phyloP scores from a whole-genome alignment of 2,113 vertebrate genomes.

The Recurvirostra avosetta region DNA sequence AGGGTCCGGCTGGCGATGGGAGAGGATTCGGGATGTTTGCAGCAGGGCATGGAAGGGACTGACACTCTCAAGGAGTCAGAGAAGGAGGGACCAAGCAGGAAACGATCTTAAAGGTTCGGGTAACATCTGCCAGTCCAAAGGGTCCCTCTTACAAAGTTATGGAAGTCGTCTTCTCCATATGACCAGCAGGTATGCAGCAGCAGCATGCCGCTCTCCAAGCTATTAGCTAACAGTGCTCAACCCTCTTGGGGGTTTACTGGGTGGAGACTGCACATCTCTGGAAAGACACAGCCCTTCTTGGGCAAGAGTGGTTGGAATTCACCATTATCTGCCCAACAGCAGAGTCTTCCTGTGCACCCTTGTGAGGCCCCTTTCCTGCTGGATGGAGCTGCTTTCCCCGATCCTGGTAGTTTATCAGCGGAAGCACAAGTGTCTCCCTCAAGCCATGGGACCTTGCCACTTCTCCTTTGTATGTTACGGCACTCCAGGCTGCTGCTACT shows the following conservation, averaged over 20 bases:
- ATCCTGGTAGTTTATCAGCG: neutral
- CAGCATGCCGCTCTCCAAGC: rapidly evolving
- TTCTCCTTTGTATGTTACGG: rapidly evolving
- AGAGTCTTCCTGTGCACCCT: neutral
- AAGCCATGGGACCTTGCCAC: neutral
- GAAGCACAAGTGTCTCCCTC: neutral
- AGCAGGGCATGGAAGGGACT: neutral
- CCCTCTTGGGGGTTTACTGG: neutral
- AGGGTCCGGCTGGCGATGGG: rapidly evolving
- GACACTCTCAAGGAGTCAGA: neutral
- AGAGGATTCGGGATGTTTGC: neutral
- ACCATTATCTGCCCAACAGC: neutral
- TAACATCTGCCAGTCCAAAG: neutral
- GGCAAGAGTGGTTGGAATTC: neutral
- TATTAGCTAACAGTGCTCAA: rapidly evolving
- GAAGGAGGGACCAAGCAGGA: neutral
- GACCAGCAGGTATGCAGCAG: neutral
- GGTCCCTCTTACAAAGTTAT: neutral
- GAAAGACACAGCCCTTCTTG: neutral
- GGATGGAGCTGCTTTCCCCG: neutral
- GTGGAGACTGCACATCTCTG: neutral
- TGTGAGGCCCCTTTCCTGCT: slow-evolving; percentile 5
- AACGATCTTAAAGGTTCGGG: neutral
- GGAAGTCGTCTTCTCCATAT: too few species aligned
- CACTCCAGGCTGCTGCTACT: neutral